A percentile compares a stretch with the other conserved stretches of the same genome.
Conservation (phyloP, 2,113 vertebrate species). For the Ploceus nigricollis region DNA sequence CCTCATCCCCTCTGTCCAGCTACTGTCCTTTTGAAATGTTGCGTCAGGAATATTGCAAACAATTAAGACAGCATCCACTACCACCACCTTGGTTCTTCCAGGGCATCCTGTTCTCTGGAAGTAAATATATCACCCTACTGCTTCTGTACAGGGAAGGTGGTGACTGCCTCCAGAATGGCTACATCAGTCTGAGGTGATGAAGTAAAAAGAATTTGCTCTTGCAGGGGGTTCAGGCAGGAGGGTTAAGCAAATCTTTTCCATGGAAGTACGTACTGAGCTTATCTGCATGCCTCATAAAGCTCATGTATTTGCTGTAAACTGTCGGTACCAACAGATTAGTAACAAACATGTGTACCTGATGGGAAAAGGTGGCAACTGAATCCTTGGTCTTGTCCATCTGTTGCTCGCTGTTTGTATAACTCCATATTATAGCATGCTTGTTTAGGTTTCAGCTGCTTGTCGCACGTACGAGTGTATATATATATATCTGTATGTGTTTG, state of each 20-base stretch:
- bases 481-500: too few species aligned
- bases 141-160: background rate
- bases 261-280: background rate
- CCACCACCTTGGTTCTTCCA: background rate
- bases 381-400: background rate
- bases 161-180: background rate
- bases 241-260: background rate
- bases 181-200: rapidly evolving
- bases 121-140: background rate
- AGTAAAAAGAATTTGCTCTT: background rate
- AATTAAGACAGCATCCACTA: background rate
- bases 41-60: background rate
- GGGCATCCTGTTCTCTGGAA: background rate
- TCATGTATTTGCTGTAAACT: background rate
- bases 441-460: background rate
- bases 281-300: background rate
- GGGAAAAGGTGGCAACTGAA: background rate
- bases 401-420: background rate
- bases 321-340: background rate
- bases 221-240: background rate
- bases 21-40: background rate
- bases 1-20: background rate
- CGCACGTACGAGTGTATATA: rapidly evolving
- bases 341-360: background rate
- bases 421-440: background rate